Evolutionary conservation across 2,888 invertebrate genomes (phyloP).

Genomic region (Autographa pulchrina): DNA sequence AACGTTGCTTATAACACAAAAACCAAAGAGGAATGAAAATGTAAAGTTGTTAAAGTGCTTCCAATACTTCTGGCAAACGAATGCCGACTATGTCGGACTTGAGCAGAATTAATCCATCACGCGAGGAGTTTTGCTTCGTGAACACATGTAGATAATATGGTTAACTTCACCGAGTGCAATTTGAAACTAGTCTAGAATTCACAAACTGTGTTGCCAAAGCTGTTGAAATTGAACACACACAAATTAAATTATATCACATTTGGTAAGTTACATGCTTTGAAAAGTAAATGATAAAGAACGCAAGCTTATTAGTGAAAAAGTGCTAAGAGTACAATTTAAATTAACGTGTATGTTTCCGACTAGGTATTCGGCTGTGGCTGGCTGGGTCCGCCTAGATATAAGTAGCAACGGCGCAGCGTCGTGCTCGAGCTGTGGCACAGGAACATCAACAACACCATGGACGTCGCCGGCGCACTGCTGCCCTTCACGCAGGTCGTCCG

Average conservation of each 20-base stretch:
- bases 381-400: slow-evolving; percentile 91
- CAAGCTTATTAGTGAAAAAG: neutral
- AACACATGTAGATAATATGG: slow-evolving; percentile 4
- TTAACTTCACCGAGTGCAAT: slow-evolving; percentile 2
- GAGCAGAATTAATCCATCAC: slow-evolving; percentile 3
- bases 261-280: neutral
- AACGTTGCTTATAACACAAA: slow-evolving; percentile 1
- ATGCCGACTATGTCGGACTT: slow-evolving; percentile 3
- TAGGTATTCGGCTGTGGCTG: slow-evolving; percentile 92
- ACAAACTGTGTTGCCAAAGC: slow-evolving; percentile 2
- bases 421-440: slow-evolving; percentile 89
- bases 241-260: neutral
- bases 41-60: neutral
- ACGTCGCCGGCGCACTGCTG: slow-evolving; percentile 85
- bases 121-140: slow-evolving; percentile 1
- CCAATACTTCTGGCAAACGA: slow-evolving; percentile 4
- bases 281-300: neutral
- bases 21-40: neutral
- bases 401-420: slow-evolving; percentile 91
- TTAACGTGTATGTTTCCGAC: slow-evolving; percentile 7
- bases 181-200: neutral
- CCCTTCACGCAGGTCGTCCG: slow-evolving; percentile 85
- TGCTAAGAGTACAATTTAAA: neutral
- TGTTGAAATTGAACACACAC: neutral
- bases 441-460: slow-evolving; percentile 88